These are phyloP conservation scores for Nibea coibor DNA, from an alignment of 2,113 vertebrate genomes.

Conservation along the genomic window DNA sequence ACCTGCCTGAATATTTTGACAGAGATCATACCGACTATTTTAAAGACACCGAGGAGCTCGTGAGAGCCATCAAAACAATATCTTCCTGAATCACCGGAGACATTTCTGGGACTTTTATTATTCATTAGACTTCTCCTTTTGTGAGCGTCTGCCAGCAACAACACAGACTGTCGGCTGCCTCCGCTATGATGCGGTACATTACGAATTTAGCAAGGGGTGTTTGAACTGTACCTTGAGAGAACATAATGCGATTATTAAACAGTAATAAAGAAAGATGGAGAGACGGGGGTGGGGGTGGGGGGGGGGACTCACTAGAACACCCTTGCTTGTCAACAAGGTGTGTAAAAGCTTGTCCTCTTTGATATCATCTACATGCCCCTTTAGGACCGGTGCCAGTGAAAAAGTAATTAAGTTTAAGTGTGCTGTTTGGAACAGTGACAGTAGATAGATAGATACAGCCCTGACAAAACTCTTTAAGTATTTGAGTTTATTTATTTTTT, in stretches of 20 bases:
- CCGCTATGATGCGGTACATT: constrained; percentile 46
- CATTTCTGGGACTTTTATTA: constrained; percentile 61
- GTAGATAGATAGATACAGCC: neutral
- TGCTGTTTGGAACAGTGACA: constrained; percentile 24
- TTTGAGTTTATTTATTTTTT: constrained; percentile 5
- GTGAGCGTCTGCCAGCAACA: constrained; percentile 25
- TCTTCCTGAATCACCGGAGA: constrained; percentile 53
- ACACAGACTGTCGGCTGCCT: constrained; percentile 35
- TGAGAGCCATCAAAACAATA: constrained; percentile 47
- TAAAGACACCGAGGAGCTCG: constrained; percentile 30
- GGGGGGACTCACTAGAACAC: neutral
- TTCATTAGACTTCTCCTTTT: constrained; percentile 49
- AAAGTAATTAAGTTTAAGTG: constrained; percentile 61
- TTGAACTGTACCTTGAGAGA: constrained; percentile 64
- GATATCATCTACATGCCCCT: constrained; percentile 66
- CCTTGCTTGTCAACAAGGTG: constrained; percentile 59
- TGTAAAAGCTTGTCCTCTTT: constrained; percentile 63
- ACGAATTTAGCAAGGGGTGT: constrained; percentile 56
- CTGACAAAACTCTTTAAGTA: constrained; percentile 2
- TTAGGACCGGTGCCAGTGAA: constrained; percentile 52
- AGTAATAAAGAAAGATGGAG: constrained; percentile 61
- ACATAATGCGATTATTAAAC: constrained; percentile 66
- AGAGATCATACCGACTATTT: constrained; percentile 13
- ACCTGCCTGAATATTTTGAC: constrained; percentile 20
- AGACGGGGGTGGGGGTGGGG: neutral